Percentiles rank a stretch among this genome's conserved stretches.
Evolutionary conservation across 1,140 invertebrate species (phyloP).

Genomic region (Saccostrea cuccullata): DNA sequence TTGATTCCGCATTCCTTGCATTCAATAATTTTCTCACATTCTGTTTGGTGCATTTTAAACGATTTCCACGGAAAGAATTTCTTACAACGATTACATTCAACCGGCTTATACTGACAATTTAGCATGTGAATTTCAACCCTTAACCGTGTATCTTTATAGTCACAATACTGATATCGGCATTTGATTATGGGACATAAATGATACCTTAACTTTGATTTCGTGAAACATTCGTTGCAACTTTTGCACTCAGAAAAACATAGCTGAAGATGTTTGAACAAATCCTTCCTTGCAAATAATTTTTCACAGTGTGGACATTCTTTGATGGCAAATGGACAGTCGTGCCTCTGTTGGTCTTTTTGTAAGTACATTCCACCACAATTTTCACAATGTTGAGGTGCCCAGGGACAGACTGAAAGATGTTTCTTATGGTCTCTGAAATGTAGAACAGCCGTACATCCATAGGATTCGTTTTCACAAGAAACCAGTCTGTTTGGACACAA

Average conservation of each 20-base stretch:
- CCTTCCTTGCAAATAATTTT: neutral
- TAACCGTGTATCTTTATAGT: neutral
- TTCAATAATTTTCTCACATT: neutral
- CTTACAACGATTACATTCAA: neutral
- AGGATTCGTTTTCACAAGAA: neutral
- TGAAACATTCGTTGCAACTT: neutral
- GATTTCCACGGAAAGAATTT: neutral
- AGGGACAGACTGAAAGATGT: neutral
- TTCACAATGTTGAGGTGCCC: neutral
- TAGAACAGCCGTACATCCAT: neutral
- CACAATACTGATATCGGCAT: neutral
- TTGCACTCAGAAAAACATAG: neutral
- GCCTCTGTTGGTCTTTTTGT: neutral
- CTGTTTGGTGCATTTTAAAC: neutral
- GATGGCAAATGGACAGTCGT: neutral
- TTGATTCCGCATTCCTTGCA: neutral
- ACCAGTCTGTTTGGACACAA: neutral
- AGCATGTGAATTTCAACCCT: neutral
- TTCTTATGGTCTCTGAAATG: neutral
- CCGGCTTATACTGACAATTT: neutral
- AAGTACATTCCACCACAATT: neutral
- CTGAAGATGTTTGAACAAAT: neutral
- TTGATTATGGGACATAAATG: neutral
- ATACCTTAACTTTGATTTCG: neutral
- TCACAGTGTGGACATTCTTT: neutral